Base-by-base conservation (phyloP, 2,113 vertebrate species). In the Zosterops pallidus region DNA sequence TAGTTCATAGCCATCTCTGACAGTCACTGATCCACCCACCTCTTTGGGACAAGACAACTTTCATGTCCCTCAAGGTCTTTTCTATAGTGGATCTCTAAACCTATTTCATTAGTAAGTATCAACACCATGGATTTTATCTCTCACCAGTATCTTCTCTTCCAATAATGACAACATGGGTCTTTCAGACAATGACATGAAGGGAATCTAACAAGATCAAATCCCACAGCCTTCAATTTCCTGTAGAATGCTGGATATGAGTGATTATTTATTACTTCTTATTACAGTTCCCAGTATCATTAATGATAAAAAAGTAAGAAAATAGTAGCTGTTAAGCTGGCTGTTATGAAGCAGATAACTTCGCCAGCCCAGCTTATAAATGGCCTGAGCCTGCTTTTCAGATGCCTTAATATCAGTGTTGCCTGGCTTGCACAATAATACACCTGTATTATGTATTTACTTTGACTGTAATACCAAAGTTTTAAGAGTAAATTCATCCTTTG, bases 271-370 rank as follows among this genome's bases (percentile, higher is more conserved):
- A 70, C 11, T 33, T 85, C 88, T 86, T 82, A 89, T 86, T 86
- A 76, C 31, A 39, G 39, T 75, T 91, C 25, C 74, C 89, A 93
- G 49, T 41, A 77, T 31, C 25, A 80, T 33, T 87, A 89, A 77
- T 67, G 33, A 88, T 80, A 41, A 76, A 90, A 83, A 89, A 95
- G 68, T 59, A 95, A 77, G 44, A 74, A 96, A 95, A 46, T 4
- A 81, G 52, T 55, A 14, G 12, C 29, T 64, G 17, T 50, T 97
- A 87, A 74, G 25, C 21, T 96, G 78, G 59, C 56, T 96, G 89
- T 92, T 98, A 93, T 80, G 97, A 97, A 95, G 90, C 46, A 95
- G 96, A 92, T 97, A 96, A 97, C 81, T 92, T 91, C 83, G 91
- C 80, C 77, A 95, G 62, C 67, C 72, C 84, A 86, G 72, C 42